Base-by-base conservation (phyloP, 2,888 invertebrate species). In the Synanthedon tipuliformis region DNA sequence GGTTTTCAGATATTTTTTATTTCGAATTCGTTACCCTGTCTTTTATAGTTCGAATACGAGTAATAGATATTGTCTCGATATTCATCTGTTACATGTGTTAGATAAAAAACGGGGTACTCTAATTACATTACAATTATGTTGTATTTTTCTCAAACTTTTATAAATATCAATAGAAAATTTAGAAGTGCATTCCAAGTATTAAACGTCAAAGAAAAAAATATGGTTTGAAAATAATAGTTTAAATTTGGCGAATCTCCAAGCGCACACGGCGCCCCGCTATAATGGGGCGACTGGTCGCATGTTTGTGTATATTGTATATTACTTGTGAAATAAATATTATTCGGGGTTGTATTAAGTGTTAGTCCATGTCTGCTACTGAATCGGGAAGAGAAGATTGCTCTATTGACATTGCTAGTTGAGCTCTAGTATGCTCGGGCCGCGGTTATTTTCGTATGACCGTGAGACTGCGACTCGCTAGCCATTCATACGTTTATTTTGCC, bases 391-490 rank as follows among this genome's bases (percentile, higher is more conserved):
- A 61, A 10, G 10, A 34, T 10, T 34, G 62, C 67, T 68, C 59
- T 77, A 78, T 79, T 80, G 81, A 79, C 79, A 80, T 78, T 77
- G 75, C 62, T 64, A 67, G 70, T 68, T 70, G 59, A 67, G 64
- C 69, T 34, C 34, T 67, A 64, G 64, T 27, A 40, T n/a, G 12
- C 13, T 13, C 23, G 49, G 49, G 18, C 18, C 49, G 48, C 50
- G 62, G 70, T 71, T 82, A 83, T 83, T 85, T 83, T 69, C 57
- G 77, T 71, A 71, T 69, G 84, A 61, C 83, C 81, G 68, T 81
- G 83, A 81, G 73, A 68, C 66, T 66, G 69, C 60, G 73, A 68
- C 66, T 66, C 69, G 59, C 71, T 67, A 69, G 65, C 72, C 71
- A 71, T 74, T 75, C 74, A 73, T 72, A 71, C 68, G 64, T 63